Base-by-base conservation (phyloP, 2,797 vertebrate genomes). In the Florisuga fusca region DNA sequence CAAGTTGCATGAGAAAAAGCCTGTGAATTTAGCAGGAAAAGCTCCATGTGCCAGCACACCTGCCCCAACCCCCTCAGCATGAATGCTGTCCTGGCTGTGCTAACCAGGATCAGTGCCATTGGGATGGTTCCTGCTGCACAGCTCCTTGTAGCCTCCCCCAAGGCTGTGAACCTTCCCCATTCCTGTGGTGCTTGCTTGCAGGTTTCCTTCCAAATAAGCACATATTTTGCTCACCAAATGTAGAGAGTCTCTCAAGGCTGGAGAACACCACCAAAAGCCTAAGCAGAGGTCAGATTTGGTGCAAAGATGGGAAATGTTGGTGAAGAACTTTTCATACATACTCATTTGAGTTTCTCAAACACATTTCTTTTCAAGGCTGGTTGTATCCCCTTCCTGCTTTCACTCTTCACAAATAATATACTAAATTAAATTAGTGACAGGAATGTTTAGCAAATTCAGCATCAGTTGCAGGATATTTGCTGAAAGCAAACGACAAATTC, bases 361-460 rank as follows among this genome's bases (percentile, higher is more conserved):
- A n/a, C 31, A 33, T 84, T 89, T 92, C 15, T 48, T 87, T 84
- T 55, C 58, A 84, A 55, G 33, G 45, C 50, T 92, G 38, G 17
- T 62, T 89, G n/a, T 68, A 68, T 51, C 27, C 33, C 27, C 34
- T 85, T 86, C 76, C 87, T 71, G 63, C 29, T 46, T 48, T 76
- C 1, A 1, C 33, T 88, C 71, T 88, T 86, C 76, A 84, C 63
- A 86, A 88, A 90, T 38, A 94, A 88, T 79, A 62, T 38, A 31
- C 21, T 50, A 88, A 84, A 94, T 91, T 43, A 84, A 91, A 88
- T 88, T 94, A 67, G 66, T 77, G 83, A 57, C 63, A 71, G 59
- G 36, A 93, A 84, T 95, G 73, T 90, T 94, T 94, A 90, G n/a
- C 63, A 91, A 84, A 61, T 23, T 23, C 31, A 79, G 43, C 45